Evolutionary conservation across 2,113 vertebrate genomes (phyloP), one percentile per base, ranked within the genome.

Genomic region (Gymnarchus niloticus): DNA sequence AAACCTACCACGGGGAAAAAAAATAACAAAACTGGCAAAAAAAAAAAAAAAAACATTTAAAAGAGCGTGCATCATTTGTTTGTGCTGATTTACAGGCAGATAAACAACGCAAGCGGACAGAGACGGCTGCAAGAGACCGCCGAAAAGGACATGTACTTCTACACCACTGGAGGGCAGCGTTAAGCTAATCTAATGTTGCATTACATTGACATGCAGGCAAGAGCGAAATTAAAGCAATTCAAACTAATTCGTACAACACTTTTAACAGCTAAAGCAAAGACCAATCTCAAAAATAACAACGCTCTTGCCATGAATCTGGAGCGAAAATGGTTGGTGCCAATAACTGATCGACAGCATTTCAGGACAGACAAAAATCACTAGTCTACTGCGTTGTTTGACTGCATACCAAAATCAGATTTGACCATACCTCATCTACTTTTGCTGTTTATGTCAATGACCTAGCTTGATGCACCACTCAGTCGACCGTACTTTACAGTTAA

Each of bases 241-340:
- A 33, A 4, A n/a, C 59, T 28, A 65, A 12, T 65, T 28, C 33
- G 25, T 65, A 28, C 44, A 83, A 65, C 21, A 21, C 33, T 51
- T n/a, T 41, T 14, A 7, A 84, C 28, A 82, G 85, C 57, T 57
- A 78, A 86, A 46, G 85, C 83, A 88, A 49, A 85, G 19, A 77
- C 33, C 6, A n/a, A 52, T 57, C 33, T 54, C 83, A 77, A n/a
- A 81, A 84, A 69, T 6, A 69, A n/a, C 28, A 37, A 37, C 61
- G 23, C 37, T 10, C 61, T 37, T 69, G 37, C 25, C 61, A 69
- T 33, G 37, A 25, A 69, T 69, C 12, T 37, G n/a, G n/a, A n/a
- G n/a, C n/a, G n/a, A n/a, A n/a, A n/a, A n/a, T n/a, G n/a, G 12
- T 69, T 37, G 12, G 61, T 41, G 65, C 65, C 41, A 33, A 73